Evolutionary conservation across 2,888 invertebrate species (phyloP).

Genomic region (Lobophora halterata): DNA sequence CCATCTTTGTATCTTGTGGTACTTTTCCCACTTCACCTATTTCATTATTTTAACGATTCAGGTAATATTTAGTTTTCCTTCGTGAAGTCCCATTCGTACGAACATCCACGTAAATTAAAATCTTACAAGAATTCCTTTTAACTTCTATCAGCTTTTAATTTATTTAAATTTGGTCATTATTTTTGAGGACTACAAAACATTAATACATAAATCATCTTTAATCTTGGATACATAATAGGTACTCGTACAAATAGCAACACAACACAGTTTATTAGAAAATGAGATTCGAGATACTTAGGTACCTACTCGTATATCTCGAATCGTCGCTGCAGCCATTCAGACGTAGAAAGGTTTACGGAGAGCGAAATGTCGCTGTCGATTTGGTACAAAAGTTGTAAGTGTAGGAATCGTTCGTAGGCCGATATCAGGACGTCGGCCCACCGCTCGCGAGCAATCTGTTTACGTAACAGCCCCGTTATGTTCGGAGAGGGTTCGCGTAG

Average conservation of each 20-base stretch:
- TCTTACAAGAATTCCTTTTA: too few species aligned
- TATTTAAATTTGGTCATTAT: too few species aligned
- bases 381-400: conserved; percentile 60
- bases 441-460: conserved; percentile 78
- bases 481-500: conserved; percentile 75
- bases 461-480: conserved; percentile 80
- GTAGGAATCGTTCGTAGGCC: conserved; percentile 62
- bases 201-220: too few species aligned
- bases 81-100: conserved; percentile 19
- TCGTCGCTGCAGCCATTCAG: conserved; percentile 38
- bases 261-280: conserved; percentile 34
- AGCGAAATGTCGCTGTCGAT: conserved; percentile 48
- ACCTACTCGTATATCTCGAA: conserved; percentile 37
- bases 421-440: conserved; percentile 62
- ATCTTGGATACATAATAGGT: too few species aligned
- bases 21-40: conserved; percentile 22
- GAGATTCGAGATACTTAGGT: too few species aligned
- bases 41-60: conserved; percentile 24
- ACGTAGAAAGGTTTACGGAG: conserved; percentile 46
- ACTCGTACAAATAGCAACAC: conserved; percentile 27
- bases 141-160: too few species aligned
- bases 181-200: too few species aligned
- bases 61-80: conserved; percentile 20
- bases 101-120: conserved; percentile 18
- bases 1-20: conserved; percentile 22